Base-by-base conservation (phyloP, 2,113 vertebrate species). In the Engraulis encrasicolus region DNA sequence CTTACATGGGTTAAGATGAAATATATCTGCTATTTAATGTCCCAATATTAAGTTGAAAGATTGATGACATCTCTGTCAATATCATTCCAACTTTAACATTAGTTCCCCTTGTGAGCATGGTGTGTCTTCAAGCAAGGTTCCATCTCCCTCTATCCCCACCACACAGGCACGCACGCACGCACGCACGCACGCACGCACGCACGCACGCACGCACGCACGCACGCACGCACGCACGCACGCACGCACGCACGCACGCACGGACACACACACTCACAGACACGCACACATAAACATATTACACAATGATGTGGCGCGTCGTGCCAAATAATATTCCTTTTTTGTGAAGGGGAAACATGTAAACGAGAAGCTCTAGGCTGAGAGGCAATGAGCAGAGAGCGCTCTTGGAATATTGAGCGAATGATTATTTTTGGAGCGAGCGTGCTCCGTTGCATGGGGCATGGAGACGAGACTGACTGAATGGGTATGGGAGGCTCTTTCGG, bases 381-480 rank as follows among this genome's bases (percentile, higher is more conserved):
- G 34, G 66, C 23, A 74, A 74, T 31, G 31, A 15, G 40, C 40
- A 14, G 58, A 12, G 58, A 2, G 58, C 58, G 31, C 23, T n/a
- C 66, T 5, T 54, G 17, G 58, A 66, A 84, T 84, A 66, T 49
- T 71, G 78, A 82, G 61, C 61, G 49, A 82, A 77, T 84, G 19
- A 81, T 84, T 81, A 81, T 45, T 81, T 84, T 77, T 48, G 27
- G 34, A 84, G 79, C 40, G 34, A 84, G 79, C 40, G 50, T 38
- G 78, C 52, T 40, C 58, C 78, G 71, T 83, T 83, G 82, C 74
- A n/a, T 78, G 52, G 31, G 49, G 36, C 6, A 15, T 12, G 17
- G 54, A 78, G 45, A 66, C 15, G n/a, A n/a, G n/a, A n/a, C n/a
- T n/a, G n/a, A 79, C 58, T 48, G 50, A 50, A 77, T 48, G 27